Evolutionary conservation across 2,113 vertebrate species (phyloP).

Genomic region (Bubo scandiacus): DNA sequence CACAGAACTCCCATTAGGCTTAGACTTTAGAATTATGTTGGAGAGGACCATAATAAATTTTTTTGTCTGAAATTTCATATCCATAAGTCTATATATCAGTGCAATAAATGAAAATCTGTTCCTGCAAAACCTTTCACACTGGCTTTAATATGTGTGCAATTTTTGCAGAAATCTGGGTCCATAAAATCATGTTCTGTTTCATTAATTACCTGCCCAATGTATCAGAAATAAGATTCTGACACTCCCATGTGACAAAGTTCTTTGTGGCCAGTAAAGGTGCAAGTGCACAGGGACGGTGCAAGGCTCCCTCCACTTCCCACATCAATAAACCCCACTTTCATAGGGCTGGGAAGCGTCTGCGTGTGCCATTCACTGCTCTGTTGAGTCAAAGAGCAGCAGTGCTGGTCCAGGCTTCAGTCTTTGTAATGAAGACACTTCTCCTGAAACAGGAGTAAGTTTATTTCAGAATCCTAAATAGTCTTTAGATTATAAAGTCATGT

Average conservation of each 20-base stretch:
- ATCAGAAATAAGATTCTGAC: neutral
- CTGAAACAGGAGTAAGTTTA: neutral
- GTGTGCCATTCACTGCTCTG: accelerated
- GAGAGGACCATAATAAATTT: neutral
- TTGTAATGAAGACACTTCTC: neutral
- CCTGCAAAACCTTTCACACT: neutral
- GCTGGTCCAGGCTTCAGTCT: neutral
- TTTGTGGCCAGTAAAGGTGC: neutral
- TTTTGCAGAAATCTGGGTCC: neutral
- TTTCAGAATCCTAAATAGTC: neutral
- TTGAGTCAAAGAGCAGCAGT: neutral
- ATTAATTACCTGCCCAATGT: neutral
- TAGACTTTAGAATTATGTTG: neutral
- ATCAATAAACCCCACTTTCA: neutral
- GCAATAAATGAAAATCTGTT: neutral
- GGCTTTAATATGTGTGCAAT: neutral
- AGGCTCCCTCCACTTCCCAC: neutral
- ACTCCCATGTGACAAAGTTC: neutral
- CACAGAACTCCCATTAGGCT: neutral
- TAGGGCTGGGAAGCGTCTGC: neutral
- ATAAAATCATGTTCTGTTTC: neutral
- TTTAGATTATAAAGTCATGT: neutral
- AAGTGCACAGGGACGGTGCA: neutral
- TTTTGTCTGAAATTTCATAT: neutral
- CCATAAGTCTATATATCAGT: neutral